Conservation (phyloP, 2,888 invertebrate genomes). For the Andrena bicolor region DNA sequence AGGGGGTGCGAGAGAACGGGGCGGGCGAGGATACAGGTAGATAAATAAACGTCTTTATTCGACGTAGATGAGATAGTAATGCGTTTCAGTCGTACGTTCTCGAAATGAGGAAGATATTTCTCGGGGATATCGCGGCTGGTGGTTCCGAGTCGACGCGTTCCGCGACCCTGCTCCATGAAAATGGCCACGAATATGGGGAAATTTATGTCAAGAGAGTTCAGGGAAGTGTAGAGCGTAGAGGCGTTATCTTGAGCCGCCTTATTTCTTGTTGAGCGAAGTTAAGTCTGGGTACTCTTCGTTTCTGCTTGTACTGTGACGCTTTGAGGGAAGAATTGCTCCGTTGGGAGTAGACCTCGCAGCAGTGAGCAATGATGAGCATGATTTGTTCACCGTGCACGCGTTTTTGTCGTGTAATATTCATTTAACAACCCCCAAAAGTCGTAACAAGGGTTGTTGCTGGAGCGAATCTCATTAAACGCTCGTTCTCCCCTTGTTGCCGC, state of each 20-base stretch:
- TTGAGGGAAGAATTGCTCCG: too few species aligned
- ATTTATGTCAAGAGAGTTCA: slow-evolving; percentile 22
- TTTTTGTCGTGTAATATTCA: not conserved
- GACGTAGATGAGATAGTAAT: slow-evolving; percentile 59
- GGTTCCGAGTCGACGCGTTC: not conserved
- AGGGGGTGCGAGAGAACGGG: not conserved
- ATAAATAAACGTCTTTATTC: slow-evolving; percentile 59
- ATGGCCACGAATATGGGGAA: slow-evolving; percentile 19
- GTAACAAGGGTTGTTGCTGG: not conserved
- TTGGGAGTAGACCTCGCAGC: too few species aligned
- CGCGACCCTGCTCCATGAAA: slow-evolving; percentile 11
- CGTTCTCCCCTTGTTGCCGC: not conserved
- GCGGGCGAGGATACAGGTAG: slow-evolving; percentile 26
- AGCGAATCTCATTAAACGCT: not conserved
- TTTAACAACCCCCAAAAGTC: not conserved
- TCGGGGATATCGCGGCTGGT: slow-evolving; percentile 3
- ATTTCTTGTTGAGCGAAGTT: not conserved
- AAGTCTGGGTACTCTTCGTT: too few species aligned
- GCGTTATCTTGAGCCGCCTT: not conserved
- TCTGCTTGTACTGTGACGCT: too few species aligned
- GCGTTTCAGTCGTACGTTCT: slow-evolving; percentile 44
- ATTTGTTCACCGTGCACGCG: too few species aligned
- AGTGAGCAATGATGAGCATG: too few species aligned
- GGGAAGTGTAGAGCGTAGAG: not conserved
- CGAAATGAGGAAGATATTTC: slow-evolving; percentile 45